Base-by-base conservation (phyloP, 2,113 vertebrate species). In the Holacanthus passer region DNA sequence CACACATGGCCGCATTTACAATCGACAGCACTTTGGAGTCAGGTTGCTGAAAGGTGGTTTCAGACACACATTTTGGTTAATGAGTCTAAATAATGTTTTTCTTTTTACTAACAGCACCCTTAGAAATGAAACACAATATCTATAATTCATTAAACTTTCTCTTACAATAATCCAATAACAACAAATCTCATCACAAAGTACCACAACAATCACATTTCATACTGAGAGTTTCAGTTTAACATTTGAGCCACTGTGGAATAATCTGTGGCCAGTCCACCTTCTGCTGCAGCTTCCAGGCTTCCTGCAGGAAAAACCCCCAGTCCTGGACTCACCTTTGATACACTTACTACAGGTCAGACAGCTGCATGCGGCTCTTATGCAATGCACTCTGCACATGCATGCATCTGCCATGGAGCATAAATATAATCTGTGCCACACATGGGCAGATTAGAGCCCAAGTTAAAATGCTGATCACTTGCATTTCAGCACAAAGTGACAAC, bases 281-380 rank as follows among this genome's bases (percentile, higher is more conserved):
- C 10, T 45, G 37, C 35, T 62, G 9, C 8, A 2, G 14, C 4
- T 35, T 10, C 9, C n/a, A 45, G 14, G 63, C 71, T 56, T 74
- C 64, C 70, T 68, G 56, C 75, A 59, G 41, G 71, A 81, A 43
- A n/a, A 75, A 75, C 77, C 73, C 50, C 27, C 35, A 60, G 41
- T 77, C 79, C 66, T 69, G 43, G 14, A 43, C 53, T 87, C 70
- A 88, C 84, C 84, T 88, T 53, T 87, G 72, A 62, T 79, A 71
- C 77, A 74, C 74, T 68, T 58, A 77, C 48, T 55, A 82, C 84
- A 87, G 83, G 79, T 90, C 88, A 85, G 27, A 35, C 68, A 47
- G 67, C 56, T 7, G 58, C 83, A 81, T 70, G 80, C 78, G 29
- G 68, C 45, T 83, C 50, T 89, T 92, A 90, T 45, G 78, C 82